Base-by-base conservation (phyloP, 2,888 invertebrate species). In the Drosophila aldrichi region DNA sequence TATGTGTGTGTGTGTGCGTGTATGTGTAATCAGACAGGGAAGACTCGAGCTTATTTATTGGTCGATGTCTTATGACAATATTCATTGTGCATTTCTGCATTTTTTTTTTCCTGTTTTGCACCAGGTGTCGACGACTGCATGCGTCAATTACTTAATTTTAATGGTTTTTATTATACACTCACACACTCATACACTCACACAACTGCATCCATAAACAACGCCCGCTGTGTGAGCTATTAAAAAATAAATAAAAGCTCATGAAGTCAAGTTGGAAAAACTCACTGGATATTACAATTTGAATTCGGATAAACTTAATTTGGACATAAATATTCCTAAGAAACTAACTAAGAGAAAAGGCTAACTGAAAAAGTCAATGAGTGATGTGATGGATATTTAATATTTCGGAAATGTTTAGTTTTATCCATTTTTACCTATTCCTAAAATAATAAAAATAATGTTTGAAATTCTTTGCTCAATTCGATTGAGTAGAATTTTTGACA, bases 111-210 rank as follows among this genome's bases (percentile, higher is more conserved):
- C 73, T 64, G 64, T 69, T 74, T 58, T 38, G 49, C 10, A 43
- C 62, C 66, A 46, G 59, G 56, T 79, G 79, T 74, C 79, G 79
- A 55, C 67, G 68, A 40, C 52, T 32, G 44, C 64, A 40, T 64
- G 77, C 77, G 74, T 80, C 77, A 83, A 83, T 80, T 80, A 83
- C 79, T 80, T 82, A 86, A 86, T 80, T 79, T 79, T 80, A 79
- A 80, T 79, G 83, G 74, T 73, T 61, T 82, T 82, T 80, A 79
- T 79, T 75, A 66, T 80, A 73, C 79, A 71, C 62, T 60, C 78
- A 52, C 63, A 58, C 16, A 16, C 54, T 51, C 43, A 36, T 59
- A 57, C 25, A 6, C 25, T 7, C 41, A 41, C 5, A 7, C 20
- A 34, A 32, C 16, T n/a, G 14, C 18, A 62, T 22, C 54, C 63